These are phyloP conservation scores for Enteromius argenteus DNA, from an alignment of 2,797 vertebrate genomes.

Conservation along the genomic window DNA sequence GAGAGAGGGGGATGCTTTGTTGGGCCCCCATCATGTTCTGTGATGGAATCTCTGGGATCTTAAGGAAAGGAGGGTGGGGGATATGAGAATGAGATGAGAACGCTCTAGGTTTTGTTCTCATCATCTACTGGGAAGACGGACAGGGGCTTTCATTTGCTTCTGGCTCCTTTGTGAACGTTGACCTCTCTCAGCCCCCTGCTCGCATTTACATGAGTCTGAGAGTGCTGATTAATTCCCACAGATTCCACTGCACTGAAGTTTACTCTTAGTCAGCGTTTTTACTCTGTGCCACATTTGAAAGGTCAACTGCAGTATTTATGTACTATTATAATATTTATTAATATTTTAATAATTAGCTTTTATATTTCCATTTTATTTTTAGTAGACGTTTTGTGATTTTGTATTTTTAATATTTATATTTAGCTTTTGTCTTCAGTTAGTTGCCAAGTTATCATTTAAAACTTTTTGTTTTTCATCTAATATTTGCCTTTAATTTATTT, in stretches of 20 bases:
- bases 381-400: background rate
- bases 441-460: background rate
- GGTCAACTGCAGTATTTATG: background rate
- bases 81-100: conserved; percentile 3
- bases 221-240: conserved; percentile 46
- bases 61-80: conserved; percentile 30
- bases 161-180: conserved; percentile 47
- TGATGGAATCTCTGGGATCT: conserved; percentile 50
- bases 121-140: conserved; percentile 36
- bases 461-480: background rate
- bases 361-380: background rate
- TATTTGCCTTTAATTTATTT: background rate
- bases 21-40: conserved; percentile 40
- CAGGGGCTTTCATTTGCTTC: conserved; percentile 33
- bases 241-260: conserved; percentile 26
- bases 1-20: conserved; percentile 55
- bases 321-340: background rate
- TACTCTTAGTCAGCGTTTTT: conserved; percentile 30
- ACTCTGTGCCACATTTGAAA: background rate
- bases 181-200: conserved; percentile 51
- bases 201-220: conserved; percentile 39
- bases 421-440: background rate
- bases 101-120: conserved; percentile 56
- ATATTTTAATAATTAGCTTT: background rate
- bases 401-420: background rate